These are phyloP conservation scores for Hemichromis elongatus DNA, from an alignment of 2,113 vertebrate species.

Conservation along the genomic window DNA sequence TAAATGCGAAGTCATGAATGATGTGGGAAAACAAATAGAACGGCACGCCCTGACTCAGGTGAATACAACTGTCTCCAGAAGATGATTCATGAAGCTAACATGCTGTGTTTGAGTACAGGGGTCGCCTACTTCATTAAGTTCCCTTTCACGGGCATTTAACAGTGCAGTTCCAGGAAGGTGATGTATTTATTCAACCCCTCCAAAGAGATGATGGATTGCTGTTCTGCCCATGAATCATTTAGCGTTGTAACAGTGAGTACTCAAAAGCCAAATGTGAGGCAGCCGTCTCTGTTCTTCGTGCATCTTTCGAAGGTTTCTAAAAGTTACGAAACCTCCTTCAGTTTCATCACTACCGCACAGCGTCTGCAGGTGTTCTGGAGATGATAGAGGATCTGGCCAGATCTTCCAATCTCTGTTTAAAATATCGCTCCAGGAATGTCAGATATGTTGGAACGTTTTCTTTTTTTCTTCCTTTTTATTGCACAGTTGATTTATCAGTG, in stretches of 20 bases:
- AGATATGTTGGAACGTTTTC: background rate
- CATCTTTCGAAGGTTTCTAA: background rate
- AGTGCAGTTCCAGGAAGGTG: background rate
- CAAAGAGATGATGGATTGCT: constrained; percentile 42
- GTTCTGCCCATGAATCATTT: constrained; percentile 63
- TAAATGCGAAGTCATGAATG: background rate
- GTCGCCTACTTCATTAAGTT: background rate
- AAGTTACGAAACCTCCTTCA: background rate
- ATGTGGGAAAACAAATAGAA: background rate
- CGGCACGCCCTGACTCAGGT: background rate
- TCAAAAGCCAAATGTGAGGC: constrained; percentile 60
- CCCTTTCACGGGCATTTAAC: background rate
- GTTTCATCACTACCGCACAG: background rate
- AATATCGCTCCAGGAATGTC: background rate
- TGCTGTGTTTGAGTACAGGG: background rate
- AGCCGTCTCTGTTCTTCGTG: constrained; percentile 36
- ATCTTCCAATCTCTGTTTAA: background rate
- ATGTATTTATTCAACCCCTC: constrained; percentile 38
- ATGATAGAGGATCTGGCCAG: background rate
- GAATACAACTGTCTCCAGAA: background rate
- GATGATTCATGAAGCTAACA: background rate
- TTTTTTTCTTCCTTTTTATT: background rate
- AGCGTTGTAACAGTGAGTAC: constrained; percentile 21
- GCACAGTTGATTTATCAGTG: background rate
- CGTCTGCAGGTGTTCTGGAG: background rate